A percentile compares a stretch with the other conserved stretches of the same genome.
phyloP scores from a whole-genome alignment of 2,113 vertebrate species.

The cattle (Bos taurus) region DNA sequence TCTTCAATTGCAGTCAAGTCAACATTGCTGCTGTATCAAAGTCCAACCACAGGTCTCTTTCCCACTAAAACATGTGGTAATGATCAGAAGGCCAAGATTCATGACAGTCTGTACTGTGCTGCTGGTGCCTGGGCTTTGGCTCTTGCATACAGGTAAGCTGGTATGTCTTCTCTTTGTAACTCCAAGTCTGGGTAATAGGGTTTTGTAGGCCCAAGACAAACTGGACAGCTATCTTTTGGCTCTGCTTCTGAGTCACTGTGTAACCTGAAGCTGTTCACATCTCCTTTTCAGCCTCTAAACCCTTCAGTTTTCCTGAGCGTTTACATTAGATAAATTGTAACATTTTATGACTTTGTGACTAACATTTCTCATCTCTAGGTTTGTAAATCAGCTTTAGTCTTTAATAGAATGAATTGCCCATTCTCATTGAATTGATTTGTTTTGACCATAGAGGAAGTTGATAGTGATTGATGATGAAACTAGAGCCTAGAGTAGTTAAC shows the following conservation, averaged over 20 bases:
- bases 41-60: slow-evolving; percentile 95
- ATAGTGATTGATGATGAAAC: neutral
- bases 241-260: neutral
- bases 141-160: slow-evolving; percentile 91
- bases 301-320: neutral
- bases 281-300: neutral
- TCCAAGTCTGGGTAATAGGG: too few species aligned
- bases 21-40: slow-evolving; percentile 92
- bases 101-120: slow-evolving; percentile 95
- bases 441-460: neutral
- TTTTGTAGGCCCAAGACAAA: neutral
- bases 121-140: slow-evolving; percentile 93
- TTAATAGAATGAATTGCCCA: neutral
- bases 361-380: neutral
- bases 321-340: neutral
- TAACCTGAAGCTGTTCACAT: neutral
- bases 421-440: neutral
- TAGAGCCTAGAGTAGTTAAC: neutral
- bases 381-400: neutral
- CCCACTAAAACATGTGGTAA: slow-evolving; percentile 89
- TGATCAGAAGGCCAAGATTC: slow-evolving; percentile 89
- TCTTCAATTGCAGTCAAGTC: slow-evolving; percentile 85
- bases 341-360: neutral
- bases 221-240: neutral
- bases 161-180: neutral